These are phyloP conservation scores for Anisognathus igniventris DNA, from an alignment of 2,797 vertebrate genomes.

Conservation along the genomic window DNA sequence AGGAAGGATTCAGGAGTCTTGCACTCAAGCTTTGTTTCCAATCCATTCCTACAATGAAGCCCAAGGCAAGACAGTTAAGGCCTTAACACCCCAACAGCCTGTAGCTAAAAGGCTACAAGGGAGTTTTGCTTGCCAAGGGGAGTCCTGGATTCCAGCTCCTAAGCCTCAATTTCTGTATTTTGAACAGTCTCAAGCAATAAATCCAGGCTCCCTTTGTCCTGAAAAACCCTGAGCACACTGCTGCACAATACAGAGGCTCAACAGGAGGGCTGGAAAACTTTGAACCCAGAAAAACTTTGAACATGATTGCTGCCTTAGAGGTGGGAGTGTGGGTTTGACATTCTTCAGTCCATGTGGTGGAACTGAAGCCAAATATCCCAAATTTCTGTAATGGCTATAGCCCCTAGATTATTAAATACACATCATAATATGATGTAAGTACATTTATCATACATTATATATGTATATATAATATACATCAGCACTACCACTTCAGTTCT, in stretches of 20 bases:
- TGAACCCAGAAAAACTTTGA: background rate
- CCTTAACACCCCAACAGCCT: background rate
- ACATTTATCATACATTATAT: background rate
- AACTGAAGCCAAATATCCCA: background rate
- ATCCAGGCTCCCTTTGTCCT: background rate
- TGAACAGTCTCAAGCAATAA: background rate
- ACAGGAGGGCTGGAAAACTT: background rate
- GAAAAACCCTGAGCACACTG: background rate
- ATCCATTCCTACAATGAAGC: background rate
- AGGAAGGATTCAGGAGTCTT: background rate
- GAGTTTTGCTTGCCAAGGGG: background rate
- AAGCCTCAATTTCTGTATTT: background rate
- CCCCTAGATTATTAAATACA: background rate
- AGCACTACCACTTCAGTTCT: background rate
- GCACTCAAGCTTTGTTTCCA: background rate
- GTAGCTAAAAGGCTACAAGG: background rate
- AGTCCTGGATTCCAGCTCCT: background rate
- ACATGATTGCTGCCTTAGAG: background rate
- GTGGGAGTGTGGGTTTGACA: background rate
- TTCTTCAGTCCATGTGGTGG: background rate
- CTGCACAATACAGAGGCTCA: background rate
- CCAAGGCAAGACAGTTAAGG: background rate
- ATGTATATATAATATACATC: background rate
- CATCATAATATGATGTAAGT: background rate
- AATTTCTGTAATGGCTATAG: background rate